Base-by-base conservation (phyloP, 2,888 invertebrate species). In the Trissolcus japonicus region DNA sequence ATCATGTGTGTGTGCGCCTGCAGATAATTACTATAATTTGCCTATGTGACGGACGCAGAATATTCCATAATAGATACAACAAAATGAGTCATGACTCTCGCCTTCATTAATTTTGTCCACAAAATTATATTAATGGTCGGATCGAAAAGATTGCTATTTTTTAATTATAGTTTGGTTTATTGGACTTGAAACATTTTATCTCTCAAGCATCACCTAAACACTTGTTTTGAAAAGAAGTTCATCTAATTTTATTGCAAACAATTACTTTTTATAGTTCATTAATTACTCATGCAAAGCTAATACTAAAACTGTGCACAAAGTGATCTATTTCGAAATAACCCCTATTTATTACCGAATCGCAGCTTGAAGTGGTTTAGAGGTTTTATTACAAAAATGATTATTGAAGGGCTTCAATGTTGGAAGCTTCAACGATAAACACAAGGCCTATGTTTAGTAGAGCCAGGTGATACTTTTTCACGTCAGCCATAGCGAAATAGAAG, bases 401-500 rank as follows among this genome's bases (percentile, higher is more conserved):
- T 72, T 65, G 40, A 6, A 59, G 57, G 59, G 46, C 51, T 56
- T 69, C 48, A 16, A 41, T 50, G 41, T 62, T 50, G 63, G 59
- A 46, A 61, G 62, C 40, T 57, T 46, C 59, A 35, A 65, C 59
- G 53, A 46, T 59, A 72, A 57, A 65, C 19, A 51, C 43, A 16
- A 46, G 63, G 25, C 57, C 59, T 72, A 40, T 72, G 59, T 72
- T 72, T 72, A 72, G 63, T 43, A 53, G 35, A 59, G 72, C 72
- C 72, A 72, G 72, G 72, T 72, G 72, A 72, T 72, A 72, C 57
- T 14, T 13, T 56, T 57, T 57, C 56, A 57, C 54, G 51, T 54
- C 61, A 40, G 74, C 57, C 57, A 67, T 74, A 74, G 67, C 59
- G 63, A 63, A 60, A 63, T 68, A 63, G 68, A 60, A 59, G 59